Evolutionary conservation across 2,113 vertebrate species (phyloP), one percentile per base, ranked within the genome.

Genomic region (Hyperopisus bebe): DNA sequence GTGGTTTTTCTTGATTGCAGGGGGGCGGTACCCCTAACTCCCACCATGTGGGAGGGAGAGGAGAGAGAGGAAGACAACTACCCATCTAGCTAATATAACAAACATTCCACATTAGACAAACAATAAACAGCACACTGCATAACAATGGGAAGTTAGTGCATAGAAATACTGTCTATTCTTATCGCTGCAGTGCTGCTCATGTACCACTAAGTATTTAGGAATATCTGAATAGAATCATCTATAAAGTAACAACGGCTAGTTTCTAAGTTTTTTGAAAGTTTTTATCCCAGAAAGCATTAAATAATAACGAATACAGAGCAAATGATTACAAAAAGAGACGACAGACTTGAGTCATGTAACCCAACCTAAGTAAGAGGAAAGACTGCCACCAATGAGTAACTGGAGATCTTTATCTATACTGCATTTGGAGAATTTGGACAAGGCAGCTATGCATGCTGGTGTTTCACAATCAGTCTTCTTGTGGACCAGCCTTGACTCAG

Each of bases 321-420:
- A 77, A 77, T 77, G 2, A 2, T 35, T 77, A 77, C 31, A 77
- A 31, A 77, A 39, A 39, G 7, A 77, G 31, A 77, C 2, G 27
- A 77, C 3, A 17, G 31, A 77, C 70, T 39, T 77, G 13, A 77
- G 11, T 31, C 70, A 17, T 39, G 31, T 77, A 39, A 77, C 70
- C 70, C 5, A 15, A 39, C 31, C 31, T 31, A 77, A 77, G 27
- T 31, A 77, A 77, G 70, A 39, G 35, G 74, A 80, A 11, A 84
- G 10, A 8, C 17, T 47, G 19, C 21, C 21, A 21, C 42, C 35
- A 47, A 47, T 46, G 42, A n/a, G 21, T 84, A 84, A 84, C 5
- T 83, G 11, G 55, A 87, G 13, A 53, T 55, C 27, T 19, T 87
- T 87, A 87, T 87, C 85, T 87, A 53, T 53, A 87, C 50, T 87